Conservation (phyloP, 2,113 vertebrate species). For the Aptenodytes patagonicus region DNA sequence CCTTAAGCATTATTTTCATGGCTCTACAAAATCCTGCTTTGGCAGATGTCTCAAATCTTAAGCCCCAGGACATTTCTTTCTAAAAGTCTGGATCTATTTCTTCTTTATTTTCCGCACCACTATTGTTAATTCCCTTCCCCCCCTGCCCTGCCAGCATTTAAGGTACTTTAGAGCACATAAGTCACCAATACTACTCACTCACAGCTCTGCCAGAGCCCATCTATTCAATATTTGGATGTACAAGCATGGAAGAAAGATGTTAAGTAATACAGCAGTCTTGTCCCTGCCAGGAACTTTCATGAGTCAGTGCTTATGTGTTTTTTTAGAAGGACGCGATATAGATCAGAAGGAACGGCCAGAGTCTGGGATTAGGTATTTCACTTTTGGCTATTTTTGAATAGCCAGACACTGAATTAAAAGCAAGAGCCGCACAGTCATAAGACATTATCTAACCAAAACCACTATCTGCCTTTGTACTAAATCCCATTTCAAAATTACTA, state of each 20-base stretch:
- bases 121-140: rapidly evolving
- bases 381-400: neutral
- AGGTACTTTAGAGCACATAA: neutral
- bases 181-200: neutral
- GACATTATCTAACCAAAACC: neutral
- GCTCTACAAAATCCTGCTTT: neutral
- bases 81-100: neutral
- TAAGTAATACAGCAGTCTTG: neutral
- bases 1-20: neutral
- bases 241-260: neutral
- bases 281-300: neutral
- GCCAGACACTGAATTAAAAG: neutral
- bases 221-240: neutral
- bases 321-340: neutral
- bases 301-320: neutral
- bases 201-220: neutral
- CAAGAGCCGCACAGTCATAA: rapidly evolving
- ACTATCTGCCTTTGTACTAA: neutral
- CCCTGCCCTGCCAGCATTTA: neutral
- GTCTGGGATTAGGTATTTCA: neutral
- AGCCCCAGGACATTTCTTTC: neutral
- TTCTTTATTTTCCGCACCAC: rapidly evolving
- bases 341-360: neutral
- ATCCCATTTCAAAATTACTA: neutral
- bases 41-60: neutral